Evolutionary conservation across 2,888 invertebrate species (phyloP), one percentile per base, ranked within the genome.

Genomic region (Furcula furcula): DNA sequence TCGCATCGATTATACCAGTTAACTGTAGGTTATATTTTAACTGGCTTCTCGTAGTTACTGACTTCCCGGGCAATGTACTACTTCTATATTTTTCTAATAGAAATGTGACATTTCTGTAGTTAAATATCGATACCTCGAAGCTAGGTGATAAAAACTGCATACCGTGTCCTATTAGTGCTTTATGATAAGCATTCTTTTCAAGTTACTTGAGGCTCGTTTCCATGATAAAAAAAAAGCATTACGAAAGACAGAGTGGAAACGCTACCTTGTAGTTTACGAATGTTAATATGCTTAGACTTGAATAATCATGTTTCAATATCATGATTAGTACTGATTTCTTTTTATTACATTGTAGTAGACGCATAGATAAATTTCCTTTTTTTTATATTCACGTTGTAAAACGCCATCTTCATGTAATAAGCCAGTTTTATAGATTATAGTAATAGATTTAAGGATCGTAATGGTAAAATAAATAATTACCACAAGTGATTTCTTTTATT

Each of bases 381-480:
- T 56, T 46, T 36, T 41, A 40, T 39, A 43, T 49, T 39, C 52
- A 52, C 46, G 54, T 47, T 55, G 60, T 63, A 69, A 62, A 53
- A 66, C 65, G 74, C 68, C 71, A 71, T 55, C 34, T 69, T 68
- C 69, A 65, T 61, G 52, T 58, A 60, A 57, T 69, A 76, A 78
- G 79, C 81, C 79, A 82, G 80, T 82, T 77, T 73, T 76, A 58
- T 52, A 79, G 81, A 65, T 81, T 65, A 64, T 68, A 62, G 7
- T 61, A 65, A 55, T 83, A 84, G 76, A 14, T 52, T 59, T 85
- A 84, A 86, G 80, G 49, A 75, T 66, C 78, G 67, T 80, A 77
- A 76, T 78, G 80, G 77, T 81, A 83, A 69, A n/a, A 85, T 84
- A 84, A 85, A 80, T 76, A 72, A 62, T 76, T 81, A 83, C 76